Evolutionary conservation across 2,797 vertebrate species (phyloP).

Genomic region (Nyctalus aviator): DNA sequence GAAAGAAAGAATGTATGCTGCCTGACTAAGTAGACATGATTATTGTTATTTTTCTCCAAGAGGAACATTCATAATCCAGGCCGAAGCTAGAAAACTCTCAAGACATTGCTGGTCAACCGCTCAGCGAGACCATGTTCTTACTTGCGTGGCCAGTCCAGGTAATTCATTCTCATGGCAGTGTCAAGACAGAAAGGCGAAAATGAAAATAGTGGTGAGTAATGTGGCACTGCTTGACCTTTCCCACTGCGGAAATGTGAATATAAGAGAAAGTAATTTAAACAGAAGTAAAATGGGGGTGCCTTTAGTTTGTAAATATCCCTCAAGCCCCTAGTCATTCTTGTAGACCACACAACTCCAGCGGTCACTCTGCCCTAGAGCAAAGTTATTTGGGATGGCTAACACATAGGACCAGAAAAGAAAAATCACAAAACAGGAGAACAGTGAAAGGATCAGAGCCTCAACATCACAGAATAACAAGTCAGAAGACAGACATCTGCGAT

Average conservation of each 20-base stretch:
- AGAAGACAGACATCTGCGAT: not conserved
- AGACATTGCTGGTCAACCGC: not conserved
- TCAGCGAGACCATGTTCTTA: not conserved
- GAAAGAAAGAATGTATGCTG: not conserved
- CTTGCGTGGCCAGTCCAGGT: slow-evolving; percentile 16
- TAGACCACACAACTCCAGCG: not conserved
- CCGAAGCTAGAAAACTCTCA: not conserved
- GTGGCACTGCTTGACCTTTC: slow-evolving; percentile 4
- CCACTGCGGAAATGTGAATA: slow-evolving; percentile 43
- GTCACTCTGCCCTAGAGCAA: not conserved
- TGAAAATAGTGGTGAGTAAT: slow-evolving; percentile 20
- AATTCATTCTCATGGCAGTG: slow-evolving; percentile 58
- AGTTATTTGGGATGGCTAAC: not conserved
- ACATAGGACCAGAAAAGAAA: not conserved
- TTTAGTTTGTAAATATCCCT: not conserved
- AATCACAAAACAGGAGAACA: not conserved
- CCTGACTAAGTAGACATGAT: not conserved
- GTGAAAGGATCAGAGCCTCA: not conserved
- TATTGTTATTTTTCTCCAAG: not conserved
- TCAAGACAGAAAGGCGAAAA: slow-evolving; percentile 40
- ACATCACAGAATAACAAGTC: not conserved
- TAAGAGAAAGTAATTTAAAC: slow-evolving; percentile 65
- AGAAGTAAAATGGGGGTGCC: not conserved
- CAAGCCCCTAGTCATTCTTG: not conserved
- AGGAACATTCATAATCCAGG: not conserved